phyloP scores from a whole-genome alignment of 2,888 invertebrate species.

The Tetragonisca angustula region DNA sequence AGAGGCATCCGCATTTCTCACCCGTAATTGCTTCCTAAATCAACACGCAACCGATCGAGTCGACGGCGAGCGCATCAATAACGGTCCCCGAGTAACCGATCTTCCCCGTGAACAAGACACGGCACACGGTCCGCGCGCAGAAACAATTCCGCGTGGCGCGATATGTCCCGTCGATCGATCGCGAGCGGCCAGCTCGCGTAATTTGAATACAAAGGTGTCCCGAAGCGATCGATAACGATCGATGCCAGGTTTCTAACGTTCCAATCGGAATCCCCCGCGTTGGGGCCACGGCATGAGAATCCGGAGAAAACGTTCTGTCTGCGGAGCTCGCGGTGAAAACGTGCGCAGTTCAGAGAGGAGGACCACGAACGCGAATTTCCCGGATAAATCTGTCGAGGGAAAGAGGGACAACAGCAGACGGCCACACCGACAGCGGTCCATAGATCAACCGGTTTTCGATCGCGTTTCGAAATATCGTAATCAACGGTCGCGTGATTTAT shows the following conservation, averaged over 20 bases:
- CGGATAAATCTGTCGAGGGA: not conserved
- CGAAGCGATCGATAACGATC: conserved; percentile 39
- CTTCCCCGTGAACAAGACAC: conserved; percentile 5
- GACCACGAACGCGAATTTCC: conserved; percentile 16
- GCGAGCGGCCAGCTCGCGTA: conserved; percentile 9
- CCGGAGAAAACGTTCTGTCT: not conserved
- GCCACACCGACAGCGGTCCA: conserved; percentile 57
- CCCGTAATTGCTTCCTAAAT: conserved; percentile 8
- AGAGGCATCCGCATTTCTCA: not conserved
- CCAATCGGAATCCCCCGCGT: conserved; percentile 5
- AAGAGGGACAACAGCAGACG: not conserved
- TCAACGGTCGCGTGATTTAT: conserved; percentile 80
- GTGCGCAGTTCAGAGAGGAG: too few species aligned
- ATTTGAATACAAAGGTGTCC: conserved; percentile 52
- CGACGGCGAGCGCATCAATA: conserved; percentile 15
- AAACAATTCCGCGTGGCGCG: conserved; percentile 42
- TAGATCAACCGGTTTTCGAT: conserved; percentile 79
- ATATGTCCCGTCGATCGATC: conserved; percentile 42
- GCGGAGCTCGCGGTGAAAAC: too few species aligned
- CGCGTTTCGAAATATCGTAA: conserved; percentile 82
- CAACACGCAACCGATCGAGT: not conserved
- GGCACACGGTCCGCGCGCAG: conserved; percentile 10
- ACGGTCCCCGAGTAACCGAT: not conserved
- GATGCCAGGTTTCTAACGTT: conserved; percentile 45
- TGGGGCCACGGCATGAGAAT: not conserved